phyloP scores from a whole-genome alignment of 2,888 invertebrate genomes.

The Cephus nigrinus region DNA sequence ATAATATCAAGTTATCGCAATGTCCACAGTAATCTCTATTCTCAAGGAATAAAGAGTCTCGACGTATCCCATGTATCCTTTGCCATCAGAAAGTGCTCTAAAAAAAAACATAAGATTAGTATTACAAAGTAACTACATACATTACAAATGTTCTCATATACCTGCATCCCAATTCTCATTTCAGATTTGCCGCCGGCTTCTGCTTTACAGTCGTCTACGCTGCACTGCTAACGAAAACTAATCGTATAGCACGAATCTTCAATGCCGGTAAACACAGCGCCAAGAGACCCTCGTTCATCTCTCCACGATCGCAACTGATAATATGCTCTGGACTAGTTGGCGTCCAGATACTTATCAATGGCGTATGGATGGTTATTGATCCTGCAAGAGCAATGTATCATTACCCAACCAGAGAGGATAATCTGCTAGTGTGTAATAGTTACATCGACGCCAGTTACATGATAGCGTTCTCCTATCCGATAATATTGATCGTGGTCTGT shows the following conservation, averaged over 20 bases:
- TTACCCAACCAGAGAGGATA: slow-evolving; percentile 92
- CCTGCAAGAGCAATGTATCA: slow-evolving; percentile 91
- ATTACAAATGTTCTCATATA: neutral
- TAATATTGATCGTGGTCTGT: slow-evolving; percentile 89
- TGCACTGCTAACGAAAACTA: slow-evolving; percentile 96
- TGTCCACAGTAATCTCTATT: neutral
- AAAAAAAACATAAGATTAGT: neutral
- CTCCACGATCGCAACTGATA: slow-evolving; percentile 88
- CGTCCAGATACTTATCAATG: slow-evolving; percentile 91
- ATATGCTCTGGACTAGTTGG: slow-evolving; percentile 89
- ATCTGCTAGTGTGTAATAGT: slow-evolving; percentile 91
- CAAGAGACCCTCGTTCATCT: slow-evolving; percentile 93
- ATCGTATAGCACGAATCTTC: slow-evolving; percentile 95
- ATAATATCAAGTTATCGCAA: neutral
- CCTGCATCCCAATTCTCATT: slow-evolving; percentile 20
- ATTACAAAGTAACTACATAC: neutral
- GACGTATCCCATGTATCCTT: neutral
- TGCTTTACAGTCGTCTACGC: slow-evolving; percentile 98
- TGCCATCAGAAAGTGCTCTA: neutral
- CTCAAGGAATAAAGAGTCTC: neutral
- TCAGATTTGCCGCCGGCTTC: slow-evolving; percentile 89
- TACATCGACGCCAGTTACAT: slow-evolving; percentile 94
- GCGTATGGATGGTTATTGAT: slow-evolving; percentile 91
- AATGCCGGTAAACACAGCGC: slow-evolving; percentile 97
- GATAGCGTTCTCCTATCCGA: slow-evolving; percentile 94